These are phyloP conservation scores for Centroberyx gerrardi DNA, from an alignment of 2,797 vertebrate genomes.

Conservation along the genomic window DNA sequence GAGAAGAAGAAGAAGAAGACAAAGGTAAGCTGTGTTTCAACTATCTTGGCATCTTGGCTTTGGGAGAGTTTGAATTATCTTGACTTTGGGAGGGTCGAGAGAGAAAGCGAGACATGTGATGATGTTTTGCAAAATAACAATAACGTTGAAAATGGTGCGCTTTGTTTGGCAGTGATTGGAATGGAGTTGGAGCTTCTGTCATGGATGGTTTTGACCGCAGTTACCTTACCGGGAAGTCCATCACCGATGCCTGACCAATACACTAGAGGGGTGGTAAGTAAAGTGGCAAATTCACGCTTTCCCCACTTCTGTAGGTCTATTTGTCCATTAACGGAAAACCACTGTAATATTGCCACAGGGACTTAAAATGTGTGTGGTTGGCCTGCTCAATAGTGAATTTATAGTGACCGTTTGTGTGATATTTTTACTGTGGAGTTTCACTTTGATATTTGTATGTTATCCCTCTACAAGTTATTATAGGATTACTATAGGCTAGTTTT, in stretches of 20 bases:
- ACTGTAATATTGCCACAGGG: no score
- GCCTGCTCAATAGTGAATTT: no score
- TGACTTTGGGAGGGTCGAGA: not conserved
- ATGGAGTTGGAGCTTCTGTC: slow-evolving; percentile 66
- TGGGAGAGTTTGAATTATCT: not conserved
- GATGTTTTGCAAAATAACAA: not conserved
- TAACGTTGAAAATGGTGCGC: slow-evolving; percentile 2
- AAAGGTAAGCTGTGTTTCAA: slow-evolving; percentile 52
- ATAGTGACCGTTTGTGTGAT: no score
- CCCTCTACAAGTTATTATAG: no score
- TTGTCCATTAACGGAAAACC: no score
- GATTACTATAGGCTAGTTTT: no score
- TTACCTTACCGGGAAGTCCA: slow-evolving; percentile 42
- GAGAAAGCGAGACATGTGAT: slow-evolving; percentile 11
- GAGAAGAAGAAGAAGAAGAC: slow-evolving; percentile 22
- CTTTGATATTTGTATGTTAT: no score
- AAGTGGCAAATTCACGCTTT: no score
- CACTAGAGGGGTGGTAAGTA: slow-evolving; percentile 82
- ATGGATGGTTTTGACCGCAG: slow-evolving; percentile 46
- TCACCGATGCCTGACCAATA: slow-evolving; percentile 67
- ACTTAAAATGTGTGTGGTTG: no score
- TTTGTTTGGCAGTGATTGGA: slow-evolving; percentile 34
- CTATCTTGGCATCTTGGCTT: not conserved
- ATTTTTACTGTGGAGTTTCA: no score
- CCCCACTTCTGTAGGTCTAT: no score